Base-by-base conservation (phyloP, 1,140 invertebrate genomes). In the Lordiphosa collinella region DNA sequence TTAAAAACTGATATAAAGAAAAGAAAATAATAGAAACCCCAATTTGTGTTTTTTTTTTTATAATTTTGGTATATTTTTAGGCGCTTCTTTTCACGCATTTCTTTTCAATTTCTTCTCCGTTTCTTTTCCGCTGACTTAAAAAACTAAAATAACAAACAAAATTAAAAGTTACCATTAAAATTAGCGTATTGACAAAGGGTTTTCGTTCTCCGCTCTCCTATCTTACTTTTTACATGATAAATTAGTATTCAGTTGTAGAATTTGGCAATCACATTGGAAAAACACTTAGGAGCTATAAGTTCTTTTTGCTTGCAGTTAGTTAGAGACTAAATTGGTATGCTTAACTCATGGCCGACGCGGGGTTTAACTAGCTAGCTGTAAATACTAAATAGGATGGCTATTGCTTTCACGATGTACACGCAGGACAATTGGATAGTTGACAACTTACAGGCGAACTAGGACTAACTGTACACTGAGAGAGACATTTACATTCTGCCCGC, bases 101-200 rank as follows among this genome's bases (percentile, higher is more conserved):
- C 31, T 2, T 47, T 47, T 25, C 63, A 31, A 34, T 49, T 36
- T 50, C 47, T 31, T 36, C 34, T 38, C 59, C 31, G 14, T 38
- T 34, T 49, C 29, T 44, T 67, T 55, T 41, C n/a, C 25, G 25
- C 52, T 56, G 40, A 41, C 79, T 85, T 85, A 85, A 46, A 46
- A 53, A 85, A 85, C 79, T 85, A 85, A 85, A 85, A 85, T 85
- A 85, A 85, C 79, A 85, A 85, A 85, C 79, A 79, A 70, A 85
- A 71, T 69, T 66, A 72, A 59, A 67, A 67, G 55, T 14, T 40
- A 25, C 63, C 55, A 57, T 70, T 63, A 73, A 57, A 48, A 22
- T 2, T 63, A 70, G 31, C 11, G 8, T 50, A 46, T 22, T 16
- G 16, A 12, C 34, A 36, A 49, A 12, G 22, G 53, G 29, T 34